Evolutionary conservation across 2,888 invertebrate species (phyloP), one percentile per base, ranked within the genome.

Genomic region (Diadromus collaris): DNA sequence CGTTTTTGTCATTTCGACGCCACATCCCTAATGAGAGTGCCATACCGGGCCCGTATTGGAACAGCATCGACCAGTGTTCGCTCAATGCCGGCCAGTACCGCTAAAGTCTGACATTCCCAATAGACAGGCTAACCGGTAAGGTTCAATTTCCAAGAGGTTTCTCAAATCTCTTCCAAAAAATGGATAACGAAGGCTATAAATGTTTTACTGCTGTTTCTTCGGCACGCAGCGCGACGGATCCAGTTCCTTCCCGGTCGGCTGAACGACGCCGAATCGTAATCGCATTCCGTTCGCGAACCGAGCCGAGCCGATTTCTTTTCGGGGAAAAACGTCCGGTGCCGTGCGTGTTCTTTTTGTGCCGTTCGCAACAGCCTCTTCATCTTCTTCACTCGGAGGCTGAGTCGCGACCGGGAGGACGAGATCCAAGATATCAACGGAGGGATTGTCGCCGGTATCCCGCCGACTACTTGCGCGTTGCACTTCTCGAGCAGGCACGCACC

Each of bases 301-400:
- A 21, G 21, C 64, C 61, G 61, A 67, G 29, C 48, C 74, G 70
- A 46, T 78, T 74, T 78, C 78, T 75, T 78, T 75, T 75, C 65
- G 65, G 64, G 51, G 27, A 70, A 70, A 48, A 48, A 38, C 34
- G 64, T 60, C 54, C 46, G 46, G 19, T n/a, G n/a, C 10, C 46
- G 27, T 29, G 54, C 60, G 10, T 71, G 60, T 61, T 54, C 46
- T 21, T 75, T 78, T 38, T 67, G 34, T 56, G 46, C 48, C 54
- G 54, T 48, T 63, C 32, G 54, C 34, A 48, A 65, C 54, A 65
- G 60, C 77, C 78, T 75, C 75, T 79, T 79, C 78, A 67, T 79
- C 78, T 79, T 79, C 78, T 71, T 79, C 78, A 79, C 70, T 78
- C 70, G 60, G 56, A 19, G 51, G n/a, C 32, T 19, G 41, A 6